phyloP scores from a whole-genome alignment of 2,113 vertebrate species.

The Scophthalmus maximus region DNA sequence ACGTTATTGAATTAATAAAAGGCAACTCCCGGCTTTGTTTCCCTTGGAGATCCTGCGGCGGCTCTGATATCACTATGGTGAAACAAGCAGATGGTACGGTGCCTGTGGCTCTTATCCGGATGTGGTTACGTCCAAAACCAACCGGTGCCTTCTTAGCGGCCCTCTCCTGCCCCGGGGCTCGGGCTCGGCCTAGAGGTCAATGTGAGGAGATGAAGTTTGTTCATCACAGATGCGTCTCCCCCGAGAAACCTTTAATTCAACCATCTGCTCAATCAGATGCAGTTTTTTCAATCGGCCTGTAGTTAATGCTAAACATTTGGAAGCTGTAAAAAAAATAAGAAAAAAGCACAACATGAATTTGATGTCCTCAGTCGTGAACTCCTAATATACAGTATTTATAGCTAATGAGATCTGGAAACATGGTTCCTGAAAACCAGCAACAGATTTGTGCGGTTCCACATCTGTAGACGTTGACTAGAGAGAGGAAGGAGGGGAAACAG shows the following conservation, averaged over 20 bases:
- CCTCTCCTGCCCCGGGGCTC: constrained; percentile 26
- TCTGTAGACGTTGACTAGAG: constrained; percentile 46
- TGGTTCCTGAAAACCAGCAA: constrained; percentile 39
- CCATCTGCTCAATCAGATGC: background rate
- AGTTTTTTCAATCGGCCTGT: constrained; percentile 1
- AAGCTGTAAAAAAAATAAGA: constrained; percentile 16
- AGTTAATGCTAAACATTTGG: constrained; percentile 53
- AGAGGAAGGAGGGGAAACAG: constrained; percentile 4
- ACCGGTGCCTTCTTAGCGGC: constrained; percentile 9
- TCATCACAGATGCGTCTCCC: background rate
- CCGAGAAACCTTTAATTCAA: constrained; percentile 12
- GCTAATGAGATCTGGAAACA: constrained; percentile 64
- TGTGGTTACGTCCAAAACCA: constrained; percentile 49
- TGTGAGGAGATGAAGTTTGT: constrained; percentile 14
- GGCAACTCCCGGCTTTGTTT: constrained; percentile 69
- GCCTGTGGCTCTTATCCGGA: constrained; percentile 44
- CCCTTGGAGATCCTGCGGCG: constrained; percentile 45
- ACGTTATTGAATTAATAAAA: constrained; percentile 64
- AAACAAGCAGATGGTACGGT: constrained; percentile 43
- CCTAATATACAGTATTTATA: constrained; percentile 28
- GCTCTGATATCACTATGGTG: constrained; percentile 49
- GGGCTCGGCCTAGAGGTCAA: constrained; percentile 26
- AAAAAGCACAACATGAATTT: constrained; percentile 37
- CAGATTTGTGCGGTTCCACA: constrained; percentile 60
- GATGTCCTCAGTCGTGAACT: constrained; percentile 17